Conservation (phyloP, 2,113 vertebrate genomes). For the Dasyurus viverrinus region DNA sequence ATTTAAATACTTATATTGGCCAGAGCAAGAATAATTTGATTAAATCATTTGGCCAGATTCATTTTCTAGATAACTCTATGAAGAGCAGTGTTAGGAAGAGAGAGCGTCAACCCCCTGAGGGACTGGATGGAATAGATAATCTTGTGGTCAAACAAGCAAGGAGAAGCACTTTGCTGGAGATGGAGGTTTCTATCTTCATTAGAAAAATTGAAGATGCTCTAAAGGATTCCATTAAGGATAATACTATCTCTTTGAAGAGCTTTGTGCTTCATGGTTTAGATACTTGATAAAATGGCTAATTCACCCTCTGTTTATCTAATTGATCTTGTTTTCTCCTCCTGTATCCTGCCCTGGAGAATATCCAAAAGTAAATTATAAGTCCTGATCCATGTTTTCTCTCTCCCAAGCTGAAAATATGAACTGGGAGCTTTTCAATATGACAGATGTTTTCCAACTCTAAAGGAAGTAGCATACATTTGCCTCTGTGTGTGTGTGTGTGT, state of each 20-base stretch:
- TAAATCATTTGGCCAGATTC: conserved; percentile 72
- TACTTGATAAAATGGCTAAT: conserved; percentile 74
- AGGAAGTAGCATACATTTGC: not conserved
- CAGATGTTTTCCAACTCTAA: not conserved
- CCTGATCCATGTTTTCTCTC: conserved; percentile 20
- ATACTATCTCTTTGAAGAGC: conserved; percentile 61
- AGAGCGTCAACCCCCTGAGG: conserved; percentile 43
- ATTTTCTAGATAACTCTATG: conserved; percentile 54
- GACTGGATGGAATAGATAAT: conserved; percentile 62
- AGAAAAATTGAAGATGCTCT: conserved; percentile 68
- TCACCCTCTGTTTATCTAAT: conserved; percentile 70
- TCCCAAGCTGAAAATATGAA: conserved; percentile 7
- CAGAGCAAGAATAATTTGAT: conserved; percentile 74
- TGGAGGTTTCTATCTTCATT: conserved; percentile 71
- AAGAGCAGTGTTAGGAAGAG: conserved; percentile 29
- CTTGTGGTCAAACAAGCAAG: conserved; percentile 73
- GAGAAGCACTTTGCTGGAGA: conserved; percentile 62
- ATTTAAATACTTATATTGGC: conserved; percentile 68
- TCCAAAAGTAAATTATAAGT: conserved; percentile 45
- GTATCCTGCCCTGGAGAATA: conserved; percentile 63
- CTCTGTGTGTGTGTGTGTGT: too few relatives aligned
- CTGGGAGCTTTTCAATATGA: not conserved
- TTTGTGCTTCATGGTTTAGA: conserved; percentile 61
- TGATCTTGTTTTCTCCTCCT: conserved; percentile 72
- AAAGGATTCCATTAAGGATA: conserved; percentile 73